These are phyloP conservation scores for Coronaproctus castanopsis DNA, from an alignment of 2,888 invertebrate species.

Conservation along the genomic window DNA sequence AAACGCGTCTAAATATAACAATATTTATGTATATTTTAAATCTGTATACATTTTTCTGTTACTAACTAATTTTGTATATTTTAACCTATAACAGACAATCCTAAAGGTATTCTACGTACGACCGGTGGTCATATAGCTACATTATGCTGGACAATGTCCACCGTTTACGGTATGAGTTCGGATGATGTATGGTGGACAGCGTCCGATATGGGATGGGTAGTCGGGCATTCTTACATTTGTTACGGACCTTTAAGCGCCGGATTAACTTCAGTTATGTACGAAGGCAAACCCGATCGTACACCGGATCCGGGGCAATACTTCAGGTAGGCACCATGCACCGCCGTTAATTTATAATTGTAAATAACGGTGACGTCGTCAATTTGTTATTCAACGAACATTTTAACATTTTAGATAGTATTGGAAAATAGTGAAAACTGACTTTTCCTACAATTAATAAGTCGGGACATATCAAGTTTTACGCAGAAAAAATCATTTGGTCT, in stretches of 20 bases:
- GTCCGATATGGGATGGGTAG: conserved; percentile 79
- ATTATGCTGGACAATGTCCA: conserved; percentile 63
- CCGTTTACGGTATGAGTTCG: conserved; percentile 54
- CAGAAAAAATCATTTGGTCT: too few species aligned
- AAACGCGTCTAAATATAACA: too few species aligned
- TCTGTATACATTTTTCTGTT: too few species aligned
- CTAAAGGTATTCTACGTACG: conserved; percentile 68
- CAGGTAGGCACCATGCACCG: conserved; percentile 33
- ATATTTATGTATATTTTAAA: too few species aligned
- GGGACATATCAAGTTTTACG: too few species aligned
- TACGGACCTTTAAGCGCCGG: conserved; percentile 72
- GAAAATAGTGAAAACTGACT: too few species aligned
- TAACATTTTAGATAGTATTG: too few species aligned
- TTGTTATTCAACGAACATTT: too few species aligned
- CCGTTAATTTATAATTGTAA: too few species aligned
- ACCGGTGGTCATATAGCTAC: conserved; percentile 73
- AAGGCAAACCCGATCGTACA: conserved; percentile 87
- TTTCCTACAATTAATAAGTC: too few species aligned
- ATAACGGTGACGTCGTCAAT: too few species aligned
- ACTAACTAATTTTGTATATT: too few species aligned
- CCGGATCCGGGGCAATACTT: conserved; percentile 85
- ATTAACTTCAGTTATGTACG: conserved; percentile 60
- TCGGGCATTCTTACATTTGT: conserved; percentile 85
- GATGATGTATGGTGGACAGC: conserved; percentile 81
- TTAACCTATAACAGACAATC: conserved; percentile 37